These are phyloP conservation scores for Lypha dubia DNA, from an alignment of 2,888 invertebrate species.

Conservation along the genomic window DNA sequence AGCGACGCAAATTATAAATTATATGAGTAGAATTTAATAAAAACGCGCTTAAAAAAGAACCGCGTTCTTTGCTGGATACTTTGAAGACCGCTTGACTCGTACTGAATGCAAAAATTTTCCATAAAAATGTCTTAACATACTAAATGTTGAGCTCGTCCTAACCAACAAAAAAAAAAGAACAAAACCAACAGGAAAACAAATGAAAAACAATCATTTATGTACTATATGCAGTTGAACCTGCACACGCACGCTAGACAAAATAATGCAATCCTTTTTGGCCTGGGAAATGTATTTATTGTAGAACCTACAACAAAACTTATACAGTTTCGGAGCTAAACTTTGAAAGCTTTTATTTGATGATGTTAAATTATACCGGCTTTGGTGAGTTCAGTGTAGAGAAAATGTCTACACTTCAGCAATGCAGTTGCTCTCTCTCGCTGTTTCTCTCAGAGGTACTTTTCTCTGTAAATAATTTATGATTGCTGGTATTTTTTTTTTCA, in stretches of 20 bases:
- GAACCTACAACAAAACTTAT: conserved; percentile 42
- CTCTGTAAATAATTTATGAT: conserved; percentile 44
- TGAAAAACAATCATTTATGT: conserved; percentile 39
- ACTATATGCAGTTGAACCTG: conserved; percentile 39
- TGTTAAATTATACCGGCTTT: conserved; percentile 45
- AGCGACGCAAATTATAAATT: conserved; percentile 84
- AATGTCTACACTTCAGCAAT: conserved; percentile 42
- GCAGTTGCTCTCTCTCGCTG: conserved; percentile 5
- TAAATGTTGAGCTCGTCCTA: conserved; percentile 78
- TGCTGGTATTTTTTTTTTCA: conserved; percentile 26
- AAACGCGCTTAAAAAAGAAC: conserved; percentile 84
- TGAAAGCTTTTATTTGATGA: conserved; percentile 23
- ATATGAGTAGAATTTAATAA: conserved; percentile 84
- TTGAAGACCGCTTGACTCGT: conserved; percentile 84
- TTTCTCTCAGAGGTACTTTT: not conserved
- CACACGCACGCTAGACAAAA: conserved; percentile 6
- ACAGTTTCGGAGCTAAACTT: conserved; percentile 46
- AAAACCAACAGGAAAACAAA: not conserved
- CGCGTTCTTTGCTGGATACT: conserved; percentile 83
- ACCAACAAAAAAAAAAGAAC: conserved; percentile 30
- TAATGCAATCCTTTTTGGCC: conserved; percentile 59
- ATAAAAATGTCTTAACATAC: conserved; percentile 75
- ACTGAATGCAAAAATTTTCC: conserved; percentile 77
- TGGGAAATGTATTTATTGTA: conserved; percentile 55
- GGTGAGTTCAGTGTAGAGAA: conserved; percentile 20